Evolutionary conservation across 1,140 invertebrate species (phyloP), one percentile per base, ranked within the genome.

Genomic region (Bemisia tabaci): DNA sequence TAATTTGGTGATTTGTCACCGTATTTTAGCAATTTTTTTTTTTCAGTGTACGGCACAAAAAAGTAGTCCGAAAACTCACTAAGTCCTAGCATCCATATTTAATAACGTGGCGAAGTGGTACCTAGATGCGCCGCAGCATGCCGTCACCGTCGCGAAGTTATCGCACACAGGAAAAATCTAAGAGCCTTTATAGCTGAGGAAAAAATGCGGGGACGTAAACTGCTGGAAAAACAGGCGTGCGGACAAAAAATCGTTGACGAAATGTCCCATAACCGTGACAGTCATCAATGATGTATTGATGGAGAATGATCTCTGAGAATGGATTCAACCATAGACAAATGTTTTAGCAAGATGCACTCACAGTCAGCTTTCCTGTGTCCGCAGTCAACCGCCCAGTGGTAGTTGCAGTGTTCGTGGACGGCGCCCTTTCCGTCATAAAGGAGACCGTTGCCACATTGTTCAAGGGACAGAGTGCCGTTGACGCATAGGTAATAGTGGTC

Each of bases 401-500:
- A 95, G 78, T 93, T 94, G 82, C 94, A 96, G 79, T 94, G 90
- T 74, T 95, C 87, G 79, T 94, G 87, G 0, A 92, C 88, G 1
- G 84, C 84, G 1, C 92, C 92, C 73, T 91, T 91, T 48, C 92
- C 92, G 72, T 94, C 91, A 74, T 92, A 95, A 1, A 95, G 80
- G 17, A 96, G 81, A 22, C 94, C 94, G 75, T 96, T 95, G 73
- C 93, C 92, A 74, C 93, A 96, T 22, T 86, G 87, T 77, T 95
- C 93, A 69, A 92, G 82, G 1, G 89, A 93, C 71, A 95, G 76
- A 1, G 92, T 93, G 26, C 93, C 93, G 75, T 95, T 95, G 11
- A 86, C 89, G 76, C 93, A 95, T 21, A 93, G 83, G 80, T 91
- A 95, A 80, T 93, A 96, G 67, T 90, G 82, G 73, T 90, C 86